Evolutionary conservation across 2,797 vertebrate genomes (phyloP).

Genomic region (Betta splendens): DNA sequence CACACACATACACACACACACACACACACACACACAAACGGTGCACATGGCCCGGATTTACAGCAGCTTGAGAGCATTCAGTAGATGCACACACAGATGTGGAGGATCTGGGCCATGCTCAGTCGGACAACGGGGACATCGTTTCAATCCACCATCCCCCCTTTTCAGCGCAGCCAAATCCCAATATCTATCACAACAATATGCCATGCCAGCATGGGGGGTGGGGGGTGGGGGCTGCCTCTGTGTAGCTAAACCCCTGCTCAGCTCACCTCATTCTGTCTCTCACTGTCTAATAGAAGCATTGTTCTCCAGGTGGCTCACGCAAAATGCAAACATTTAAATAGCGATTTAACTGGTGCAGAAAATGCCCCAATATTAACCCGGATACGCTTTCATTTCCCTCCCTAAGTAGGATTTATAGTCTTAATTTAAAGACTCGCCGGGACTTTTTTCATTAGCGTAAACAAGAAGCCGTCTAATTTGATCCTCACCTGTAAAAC

Average conservation of each 20-base stretch:
- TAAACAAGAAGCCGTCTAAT: background rate
- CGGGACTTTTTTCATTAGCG: background rate
- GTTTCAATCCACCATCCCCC: conserved; percentile 20
- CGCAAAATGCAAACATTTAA: background rate
- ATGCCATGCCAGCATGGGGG: too few relatives aligned
- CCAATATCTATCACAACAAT: conserved; percentile 45
- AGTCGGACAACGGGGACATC: conserved; percentile 26
- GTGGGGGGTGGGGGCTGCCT: conserved; percentile 13
- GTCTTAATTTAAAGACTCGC: background rate
- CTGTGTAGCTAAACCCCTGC: conserved; percentile 30
- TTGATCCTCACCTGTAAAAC: conserved; percentile 2
- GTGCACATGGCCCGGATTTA: conserved; percentile 14
- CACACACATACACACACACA: conserved; percentile 1
- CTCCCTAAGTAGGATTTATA: background rate
- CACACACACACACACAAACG: conserved; percentile 20
- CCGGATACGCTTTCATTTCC: background rate
- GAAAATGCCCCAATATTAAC: background rate
- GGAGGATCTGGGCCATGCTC: conserved; percentile 44
- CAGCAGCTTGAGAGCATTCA: conserved; percentile 12
- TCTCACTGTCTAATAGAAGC: conserved; percentile 35
- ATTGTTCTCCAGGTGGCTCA: conserved; percentile 23
- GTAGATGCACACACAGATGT: conserved; percentile 16
- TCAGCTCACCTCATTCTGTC: conserved; percentile 69
- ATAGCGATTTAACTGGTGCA: background rate
- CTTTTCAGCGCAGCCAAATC: conserved; percentile 22